These are phyloP conservation scores for Hippolais icterina DNA, from an alignment of 2,113 vertebrate genomes.

Conservation along the genomic window DNA sequence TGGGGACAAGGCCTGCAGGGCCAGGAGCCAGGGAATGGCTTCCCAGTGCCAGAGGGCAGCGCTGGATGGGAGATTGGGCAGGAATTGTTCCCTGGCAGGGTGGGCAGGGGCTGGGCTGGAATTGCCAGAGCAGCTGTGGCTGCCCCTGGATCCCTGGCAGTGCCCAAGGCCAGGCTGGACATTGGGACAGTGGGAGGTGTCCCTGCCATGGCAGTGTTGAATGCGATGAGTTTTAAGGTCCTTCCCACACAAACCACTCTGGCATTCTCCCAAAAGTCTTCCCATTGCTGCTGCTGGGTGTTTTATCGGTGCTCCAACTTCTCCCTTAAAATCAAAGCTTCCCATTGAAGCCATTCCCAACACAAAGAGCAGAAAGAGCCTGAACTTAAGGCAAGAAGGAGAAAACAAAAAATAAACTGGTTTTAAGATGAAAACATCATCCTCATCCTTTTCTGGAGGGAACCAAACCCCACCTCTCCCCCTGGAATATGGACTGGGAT, in stretches of 20 bases:
- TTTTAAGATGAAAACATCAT: background rate
- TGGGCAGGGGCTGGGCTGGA: background rate
- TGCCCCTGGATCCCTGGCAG: background rate
- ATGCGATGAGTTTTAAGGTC: fast-evolving
- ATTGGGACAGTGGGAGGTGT: background rate
- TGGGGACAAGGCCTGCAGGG: background rate
- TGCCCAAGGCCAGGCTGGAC: background rate
- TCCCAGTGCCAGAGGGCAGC: background rate
- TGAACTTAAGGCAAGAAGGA: background rate
- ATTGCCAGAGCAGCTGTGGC: background rate
- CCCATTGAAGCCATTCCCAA: background rate
- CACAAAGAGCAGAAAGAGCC: background rate
- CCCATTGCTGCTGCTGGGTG: background rate
- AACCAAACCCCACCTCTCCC: background rate
- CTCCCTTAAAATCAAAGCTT: background rate
- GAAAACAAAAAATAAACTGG: background rate
- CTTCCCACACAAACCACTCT: background rate
- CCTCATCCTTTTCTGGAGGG: background rate
- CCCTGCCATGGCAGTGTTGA: background rate
- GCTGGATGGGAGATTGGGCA: background rate
- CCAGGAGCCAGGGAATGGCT: background rate
- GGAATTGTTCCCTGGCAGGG: background rate
- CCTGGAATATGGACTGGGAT: background rate
- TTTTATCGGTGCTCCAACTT: background rate
- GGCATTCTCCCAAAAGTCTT: background rate